Base-by-base conservation (phyloP, 2,797 vertebrate species). In the Coregonus ussuriensis region DNA sequence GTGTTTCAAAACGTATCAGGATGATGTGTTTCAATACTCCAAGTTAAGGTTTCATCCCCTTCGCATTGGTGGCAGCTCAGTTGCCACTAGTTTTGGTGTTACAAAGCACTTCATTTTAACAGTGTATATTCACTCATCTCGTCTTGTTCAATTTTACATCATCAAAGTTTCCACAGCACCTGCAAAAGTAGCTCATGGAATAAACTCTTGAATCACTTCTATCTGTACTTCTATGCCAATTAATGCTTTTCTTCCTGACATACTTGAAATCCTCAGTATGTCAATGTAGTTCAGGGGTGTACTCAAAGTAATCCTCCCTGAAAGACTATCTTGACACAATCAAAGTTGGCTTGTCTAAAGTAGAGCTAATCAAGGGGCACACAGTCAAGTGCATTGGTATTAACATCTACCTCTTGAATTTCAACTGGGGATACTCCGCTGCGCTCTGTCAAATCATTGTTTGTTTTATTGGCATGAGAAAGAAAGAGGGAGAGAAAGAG, bases 281-380 rank as follows among this genome's bases (percentile, higher is more conserved):
- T 90, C 91, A 91, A 83, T 87, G 81, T 70, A 54, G 78, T 88
- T 92, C 54, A 75, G 80, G 86, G 91, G 81, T 85, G 81, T 92
- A 90, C 86, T 80, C 82, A 79, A 89, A 71, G 73, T 84, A 91
- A 92, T 93, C 93, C 89, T 86, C 92, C 92, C 82, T 85, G 85
- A 93, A 92, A 89, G 85, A 85, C 86, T 86, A 74, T 77, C 56
- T 85, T 92, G 89, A 91, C 86, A 92, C 94, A 25, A 25, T 25
- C 25, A 25, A 25, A 25, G 25, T 25, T 25, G 25, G 25, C 25
- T 25, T 25, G 25, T 25, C 25, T 92, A 92, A 92, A 86, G 88
- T 54, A 85, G 90, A 90, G 89, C 88, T 94, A 89, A 94, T 94
- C 90, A 92, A 90, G 89, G 91, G 14, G 75, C 62, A 88, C 71